Percentiles rank a stretch among this genome's conserved stretches.
These are phyloP conservation scores for Gopherus evgoodei DNA, from an alignment of 2,113 vertebrate genomes.

Conservation along the genomic window DNA sequence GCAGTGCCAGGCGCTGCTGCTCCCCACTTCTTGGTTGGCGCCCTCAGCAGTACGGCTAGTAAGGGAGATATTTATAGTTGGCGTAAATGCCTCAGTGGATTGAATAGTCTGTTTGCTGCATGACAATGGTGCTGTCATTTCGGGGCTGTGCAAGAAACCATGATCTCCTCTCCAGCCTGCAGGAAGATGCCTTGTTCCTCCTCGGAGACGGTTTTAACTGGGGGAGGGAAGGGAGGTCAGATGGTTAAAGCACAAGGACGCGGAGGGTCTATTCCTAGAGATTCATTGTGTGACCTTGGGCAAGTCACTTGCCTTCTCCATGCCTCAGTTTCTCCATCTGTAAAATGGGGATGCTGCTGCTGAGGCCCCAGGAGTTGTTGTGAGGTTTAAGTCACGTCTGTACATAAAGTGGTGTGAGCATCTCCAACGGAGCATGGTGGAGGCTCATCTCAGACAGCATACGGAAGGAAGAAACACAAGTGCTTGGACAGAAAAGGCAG, in stretches of 20 bases:
- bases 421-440: not conserved
- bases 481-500: fast-evolving
- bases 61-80: not conserved
- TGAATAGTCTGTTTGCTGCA: constrained; percentile 21
- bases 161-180: not conserved
- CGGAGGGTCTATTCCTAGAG: not conserved
- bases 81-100: not conserved
- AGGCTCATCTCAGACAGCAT: not conserved
- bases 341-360: not conserved
- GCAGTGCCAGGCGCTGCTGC: not conserved
- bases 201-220: not conserved
- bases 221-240: not conserved
- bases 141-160: not conserved
- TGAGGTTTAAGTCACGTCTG: not conserved
- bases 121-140: not conserved
- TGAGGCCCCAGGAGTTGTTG: not conserved
- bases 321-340: not conserved
- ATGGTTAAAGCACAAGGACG: not conserved
- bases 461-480: fast-evolving
- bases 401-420: not conserved
- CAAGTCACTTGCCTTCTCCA: not conserved
- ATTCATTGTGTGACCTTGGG: fast-evolving
- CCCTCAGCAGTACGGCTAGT: not conserved
- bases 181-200: fast-evolving
- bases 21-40: not conserved